Conservation (phyloP, 2,113 vertebrate species). For the Salminus brasiliensis region DNA sequence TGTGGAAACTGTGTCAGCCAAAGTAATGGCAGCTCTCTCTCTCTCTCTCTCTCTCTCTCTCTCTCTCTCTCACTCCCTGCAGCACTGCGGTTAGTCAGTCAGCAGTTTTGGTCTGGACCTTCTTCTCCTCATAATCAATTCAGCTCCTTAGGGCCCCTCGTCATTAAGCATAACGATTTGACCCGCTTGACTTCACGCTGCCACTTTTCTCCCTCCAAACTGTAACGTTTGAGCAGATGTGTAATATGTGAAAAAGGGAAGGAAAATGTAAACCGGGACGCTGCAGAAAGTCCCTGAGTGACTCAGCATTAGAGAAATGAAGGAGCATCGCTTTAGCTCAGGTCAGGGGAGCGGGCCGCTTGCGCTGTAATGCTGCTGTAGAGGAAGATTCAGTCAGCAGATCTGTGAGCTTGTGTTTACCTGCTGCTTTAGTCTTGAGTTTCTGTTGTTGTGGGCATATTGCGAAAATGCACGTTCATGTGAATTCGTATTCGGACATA, state of each 20-base stretch:
- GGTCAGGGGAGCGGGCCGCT: constrained; percentile 8
- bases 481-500: not conserved
- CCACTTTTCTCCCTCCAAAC: not conserved
- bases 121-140: constrained; percentile 70
- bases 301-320: not conserved
- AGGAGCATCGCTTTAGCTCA: constrained; percentile 3
- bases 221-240: not conserved
- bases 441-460: constrained; percentile 8
- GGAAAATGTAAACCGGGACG: not conserved
- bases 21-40: constrained; percentile 59
- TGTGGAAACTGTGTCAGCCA: constrained; percentile 72
- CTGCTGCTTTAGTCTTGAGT: not conserved
- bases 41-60: not conserved
- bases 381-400: not conserved
- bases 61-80: constrained; percentile 52
- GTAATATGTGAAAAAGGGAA: not conserved
- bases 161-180: constrained; percentile 67
- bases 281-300: not conserved
- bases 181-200: constrained; percentile 59
- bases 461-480: not conserved
- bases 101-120: constrained; percentile 72
- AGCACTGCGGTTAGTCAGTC: constrained; percentile 71
- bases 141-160: constrained; percentile 68
- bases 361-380: constrained; percentile 19
- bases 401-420: constrained; percentile 1